Base-by-base conservation (phyloP, 1,140 invertebrate genomes). In the Pectinophora gossypiella region DNA sequence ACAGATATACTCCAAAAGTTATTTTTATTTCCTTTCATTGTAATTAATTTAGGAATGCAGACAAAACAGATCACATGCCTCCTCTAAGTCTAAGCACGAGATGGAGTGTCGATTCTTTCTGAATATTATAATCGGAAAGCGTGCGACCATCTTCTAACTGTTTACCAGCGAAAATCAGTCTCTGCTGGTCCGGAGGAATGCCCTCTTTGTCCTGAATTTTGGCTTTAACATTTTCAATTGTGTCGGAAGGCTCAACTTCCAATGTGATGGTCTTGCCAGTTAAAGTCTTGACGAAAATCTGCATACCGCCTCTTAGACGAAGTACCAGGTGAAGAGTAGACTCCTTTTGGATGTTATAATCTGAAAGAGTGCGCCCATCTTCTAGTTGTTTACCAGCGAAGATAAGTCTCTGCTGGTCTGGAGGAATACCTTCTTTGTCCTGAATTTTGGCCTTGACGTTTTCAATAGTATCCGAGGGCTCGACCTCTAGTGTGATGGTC, bases 151-250 rank as follows among this genome's bases (percentile, higher is more conserved):
- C 91, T 79, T 94, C 93, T 50, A 95, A 73, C 82, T 94, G 92
- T 77, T 94, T 93, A 23, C 93, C 93, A 54, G 87, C 93, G 22
- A 94, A 94, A 67, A 93, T 92, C 53, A 93, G 80, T 61, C 92
- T 82, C 71, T 93, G 92, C 68, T 93, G 92, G 75, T 93, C 92
- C 84, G 92, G 92, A 19, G 91, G 91, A 76, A 91, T 92, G 45
- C 92, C 92, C 82, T 89, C 89, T 55, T 94, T 94, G 65, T 94
- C 93, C 72, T 94, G 93, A 64, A 95, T 95, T 72, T 95, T 95
- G 2, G 93, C 92, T 61, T 94, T 95, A 0, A 94, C 93, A 81
- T 94, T 94, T 68, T 94, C 93, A 75, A 94, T 94, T 2, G 93
- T 93, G 65, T 95, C 94, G 18, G 91, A 93, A 1, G 93, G 89